Percentiles rank a stretch among this genome's conserved stretches.
Evolutionary conservation across 2,888 invertebrate genomes (phyloP).

Genomic region (Epinotia bilunana): DNA sequence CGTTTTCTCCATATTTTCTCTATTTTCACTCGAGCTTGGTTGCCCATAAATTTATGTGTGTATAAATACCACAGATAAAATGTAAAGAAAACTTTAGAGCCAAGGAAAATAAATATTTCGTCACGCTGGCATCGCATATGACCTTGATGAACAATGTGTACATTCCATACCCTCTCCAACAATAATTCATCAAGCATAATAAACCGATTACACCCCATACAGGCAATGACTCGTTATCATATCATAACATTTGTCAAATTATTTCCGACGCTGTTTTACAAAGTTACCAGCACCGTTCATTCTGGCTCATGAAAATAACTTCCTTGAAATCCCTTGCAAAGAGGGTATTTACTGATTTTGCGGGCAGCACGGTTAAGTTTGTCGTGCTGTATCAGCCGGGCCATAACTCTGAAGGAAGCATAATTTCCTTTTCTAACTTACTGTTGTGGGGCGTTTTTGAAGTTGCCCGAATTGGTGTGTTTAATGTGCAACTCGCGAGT

Average conservation of each 20-base stretch:
- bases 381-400: conserved; percentile 14
- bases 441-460: conserved; percentile 19
- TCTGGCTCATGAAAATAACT: background rate
- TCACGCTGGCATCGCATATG: background rate
- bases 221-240: conserved; percentile 35
- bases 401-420: conserved; percentile 18
- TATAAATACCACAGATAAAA: too few relatives aligned
- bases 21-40: too few relatives aligned
- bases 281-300: conserved; percentile 3
- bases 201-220: conserved; percentile 36
- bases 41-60: too few relatives aligned
- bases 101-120: background rate
- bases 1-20: too few relatives aligned
- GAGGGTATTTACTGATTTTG: background rate
- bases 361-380: conserved; percentile 6
- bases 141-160: conserved; percentile 4
- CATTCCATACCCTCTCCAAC: background rate
- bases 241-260: conserved; percentile 40
- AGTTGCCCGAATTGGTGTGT: background rate
- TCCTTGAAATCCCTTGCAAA: background rate
- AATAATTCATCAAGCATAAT: conserved; percentile 34
- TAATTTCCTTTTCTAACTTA: conserved; percentile 3
- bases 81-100: background rate
- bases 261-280: conserved; percentile 21
- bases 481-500: conserved; percentile 12